Base-by-base conservation (phyloP, 2,113 vertebrate species). In the Syngnathus floridae region DNA sequence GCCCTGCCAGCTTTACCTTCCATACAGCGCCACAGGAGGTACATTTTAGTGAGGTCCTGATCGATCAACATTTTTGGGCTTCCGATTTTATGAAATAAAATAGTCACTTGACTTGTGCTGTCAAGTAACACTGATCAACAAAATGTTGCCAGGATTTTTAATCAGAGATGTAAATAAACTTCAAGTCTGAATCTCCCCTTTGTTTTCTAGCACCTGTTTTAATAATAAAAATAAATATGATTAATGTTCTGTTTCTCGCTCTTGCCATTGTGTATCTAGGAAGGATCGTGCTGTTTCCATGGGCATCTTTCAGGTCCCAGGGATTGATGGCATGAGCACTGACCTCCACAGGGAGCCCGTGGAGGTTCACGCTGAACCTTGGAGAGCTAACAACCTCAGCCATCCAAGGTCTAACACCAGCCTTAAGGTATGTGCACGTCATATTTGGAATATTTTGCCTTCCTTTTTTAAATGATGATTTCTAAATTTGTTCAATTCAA, bases 231-330 rank as follows among this genome's bases (percentile, higher is more conserved):
- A 41, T 12, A 41, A 3, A 11, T 40, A 36, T 67, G 4, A 1
- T 74, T 14, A 69, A 61, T 38, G 13, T 45, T 66, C 10, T 17
- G 19, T 71, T n/a, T 1, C 0, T 65, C 19, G 63, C 10, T 68
- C 21, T 79, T 2, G 26, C 12, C 37, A 14, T 43, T 16, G 14
- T 65, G 16, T 64, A 16, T 78, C 72, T 87, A 99, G 96, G 91
- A 99, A 96, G 86, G 96, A 99, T 60, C 94, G 93, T 12, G 95
- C 97, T 0, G 91, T 95, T 79, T 97, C 96, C 38, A 78, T 99
- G 89, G 95, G 95, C 54, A 88, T 98, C 74, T 98, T 98, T 82
- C 94, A 94, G 0, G 82, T 96, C 46, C 91, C 94, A 65, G 86
- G 91, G 57, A 91, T 88, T 78, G 96, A 98, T 55, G 90, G 90